Evolutionary conservation across 2,888 invertebrate species (phyloP).

Genomic region (Craniophora ligustri): DNA sequence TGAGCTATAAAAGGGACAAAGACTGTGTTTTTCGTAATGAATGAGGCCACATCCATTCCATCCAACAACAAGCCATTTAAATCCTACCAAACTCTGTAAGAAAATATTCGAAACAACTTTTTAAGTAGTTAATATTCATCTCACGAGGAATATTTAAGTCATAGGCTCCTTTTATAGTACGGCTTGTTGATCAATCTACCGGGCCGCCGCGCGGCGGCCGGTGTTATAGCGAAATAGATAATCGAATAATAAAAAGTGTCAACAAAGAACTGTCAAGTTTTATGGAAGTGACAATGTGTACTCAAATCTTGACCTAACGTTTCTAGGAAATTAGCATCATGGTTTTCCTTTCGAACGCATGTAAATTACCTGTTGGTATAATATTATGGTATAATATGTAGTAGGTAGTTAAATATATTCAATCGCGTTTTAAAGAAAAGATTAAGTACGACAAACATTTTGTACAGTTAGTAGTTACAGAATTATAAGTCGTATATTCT

Average conservation of each 20-base stretch:
- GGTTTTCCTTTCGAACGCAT: no score
- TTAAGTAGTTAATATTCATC: constrained; percentile 31
- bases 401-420: no score
- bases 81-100: constrained; percentile 18
- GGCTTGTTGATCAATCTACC: constrained; percentile 21
- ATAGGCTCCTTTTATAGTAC: constrained; percentile 43
- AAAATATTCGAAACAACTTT: constrained; percentile 33
- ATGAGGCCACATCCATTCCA: constrained; percentile 16
- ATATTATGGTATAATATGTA: no score
- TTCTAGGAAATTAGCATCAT: no score
- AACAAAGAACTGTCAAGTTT: background rate
- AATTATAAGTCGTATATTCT: no score
- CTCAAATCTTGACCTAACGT: no score
- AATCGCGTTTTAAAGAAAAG: no score
- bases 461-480: no score
- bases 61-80: constrained; percentile 11
- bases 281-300: no score
- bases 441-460: no score
- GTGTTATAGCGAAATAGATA: background rate
- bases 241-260: background rate
- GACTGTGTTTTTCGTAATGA: constrained; percentile 4
- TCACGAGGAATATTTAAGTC: constrained; percentile 26
- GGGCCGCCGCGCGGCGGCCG: no score
- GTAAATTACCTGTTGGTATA: no score
- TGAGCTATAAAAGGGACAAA: constrained; percentile 22